These are phyloP conservation scores for Belonocnema kinseyi DNA, from an alignment of 1,140 invertebrate species.

Conservation along the genomic window DNA sequence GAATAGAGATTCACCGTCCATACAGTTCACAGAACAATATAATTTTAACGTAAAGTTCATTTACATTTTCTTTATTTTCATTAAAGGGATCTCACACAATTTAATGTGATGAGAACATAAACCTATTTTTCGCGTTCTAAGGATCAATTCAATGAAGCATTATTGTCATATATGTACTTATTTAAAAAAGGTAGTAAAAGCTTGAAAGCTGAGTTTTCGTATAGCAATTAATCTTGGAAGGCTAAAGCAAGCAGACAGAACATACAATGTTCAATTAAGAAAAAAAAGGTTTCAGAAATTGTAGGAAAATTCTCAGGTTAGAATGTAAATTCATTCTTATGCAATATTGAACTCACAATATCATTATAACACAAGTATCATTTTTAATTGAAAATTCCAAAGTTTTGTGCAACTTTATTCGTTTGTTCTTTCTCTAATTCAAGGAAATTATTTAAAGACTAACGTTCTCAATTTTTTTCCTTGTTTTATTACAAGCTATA, in stretches of 20 bases:
- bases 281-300: neutral
- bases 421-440: too few relatives aligned
- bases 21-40: neutral
- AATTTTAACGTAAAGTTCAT: too few relatives aligned
- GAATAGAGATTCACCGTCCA: conserved; percentile 11
- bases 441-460: too few relatives aligned
- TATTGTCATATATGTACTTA: neutral
- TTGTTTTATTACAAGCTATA: too few relatives aligned
- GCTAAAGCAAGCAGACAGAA: conserved; percentile 18
- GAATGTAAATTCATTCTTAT: too few relatives aligned
- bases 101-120: neutral
- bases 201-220: conserved; percentile 8
- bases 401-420: too few relatives aligned
- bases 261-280: neutral
- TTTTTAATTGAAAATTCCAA: too few relatives aligned
- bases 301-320: too few relatives aligned
- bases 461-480: too few relatives aligned
- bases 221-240: conserved; percentile 15
- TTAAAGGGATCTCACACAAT: neutral
- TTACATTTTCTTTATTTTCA: neutral
- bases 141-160: neutral
- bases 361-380: too few relatives aligned
- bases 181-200: neutral
- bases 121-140: neutral
- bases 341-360: too few relatives aligned